Evolutionary conservation across 2,113 vertebrate genomes (phyloP).

Genomic region (Corythaeola cristata): DNA sequence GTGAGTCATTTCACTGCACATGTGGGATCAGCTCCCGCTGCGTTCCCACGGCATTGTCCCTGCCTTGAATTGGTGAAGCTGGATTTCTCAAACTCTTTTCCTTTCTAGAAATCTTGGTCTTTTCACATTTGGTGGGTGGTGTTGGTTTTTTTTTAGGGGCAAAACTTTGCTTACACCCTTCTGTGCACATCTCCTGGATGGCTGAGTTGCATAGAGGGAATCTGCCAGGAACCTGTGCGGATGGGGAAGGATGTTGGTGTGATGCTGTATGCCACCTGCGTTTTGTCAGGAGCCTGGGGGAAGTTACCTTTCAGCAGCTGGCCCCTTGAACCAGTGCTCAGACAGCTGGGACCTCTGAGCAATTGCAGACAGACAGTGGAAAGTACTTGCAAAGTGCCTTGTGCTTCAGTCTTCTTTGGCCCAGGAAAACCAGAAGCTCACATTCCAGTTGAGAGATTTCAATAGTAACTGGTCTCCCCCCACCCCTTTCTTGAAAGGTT

Average conservation of each 20-base stretch:
- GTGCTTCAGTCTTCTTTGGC: not conserved
- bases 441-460: not conserved
- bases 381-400: not conserved
- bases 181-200: accelerated
- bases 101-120: not conserved
- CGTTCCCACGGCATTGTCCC: accelerated
- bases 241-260: not conserved
- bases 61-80: not conserved
- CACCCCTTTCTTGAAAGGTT: not conserved
- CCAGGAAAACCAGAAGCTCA: not conserved
- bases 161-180: not conserved
- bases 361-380: not conserved
- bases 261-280: accelerated
- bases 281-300: not conserved
- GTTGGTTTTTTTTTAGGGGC: not conserved
- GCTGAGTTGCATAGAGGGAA: not conserved
- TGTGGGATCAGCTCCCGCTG: not conserved
- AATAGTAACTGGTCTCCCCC: not conserved
- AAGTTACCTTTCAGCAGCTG: not conserved
- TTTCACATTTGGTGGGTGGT: accelerated
- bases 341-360: not conserved
- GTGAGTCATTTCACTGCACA: accelerated
- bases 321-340: not conserved
- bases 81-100: not conserved
- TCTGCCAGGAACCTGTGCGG: accelerated